Conservation (phyloP, 2,888 invertebrate genomes). For the Eilema griseolum region DNA sequence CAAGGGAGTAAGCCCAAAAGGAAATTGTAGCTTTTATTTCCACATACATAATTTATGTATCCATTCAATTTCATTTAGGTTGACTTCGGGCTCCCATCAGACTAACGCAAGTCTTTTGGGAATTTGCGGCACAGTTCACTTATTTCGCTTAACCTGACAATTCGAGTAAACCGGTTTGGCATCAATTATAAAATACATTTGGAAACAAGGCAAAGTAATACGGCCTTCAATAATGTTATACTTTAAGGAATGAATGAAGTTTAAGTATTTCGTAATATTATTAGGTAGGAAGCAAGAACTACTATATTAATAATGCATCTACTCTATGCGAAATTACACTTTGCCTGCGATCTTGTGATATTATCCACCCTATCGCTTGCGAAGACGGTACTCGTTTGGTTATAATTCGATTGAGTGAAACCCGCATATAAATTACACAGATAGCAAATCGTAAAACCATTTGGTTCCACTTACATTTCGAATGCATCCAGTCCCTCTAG, state of each 20-base stretch:
- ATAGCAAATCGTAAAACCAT: not conserved
- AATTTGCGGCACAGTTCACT: not conserved
- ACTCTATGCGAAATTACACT: no score
- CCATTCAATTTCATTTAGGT: slow-evolving; percentile 39
- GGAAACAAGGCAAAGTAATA: not conserved
- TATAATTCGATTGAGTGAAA: not conserved
- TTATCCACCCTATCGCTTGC: not conserved
- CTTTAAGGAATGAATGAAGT: no score
- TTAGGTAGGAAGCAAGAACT: no score
- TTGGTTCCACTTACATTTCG: no score
- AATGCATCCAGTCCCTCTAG: no score
- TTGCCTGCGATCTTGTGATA: no score
- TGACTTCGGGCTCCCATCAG: slow-evolving; percentile 26
- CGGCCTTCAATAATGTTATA: not conserved
- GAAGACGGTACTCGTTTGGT: not conserved
- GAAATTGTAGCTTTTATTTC: slow-evolving; percentile 22
- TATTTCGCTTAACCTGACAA: not conserved
- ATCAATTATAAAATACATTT: not conserved
- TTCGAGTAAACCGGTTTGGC: not conserved
- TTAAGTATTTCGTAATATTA: no score
- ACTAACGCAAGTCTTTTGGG: slow-evolving; percentile 12
- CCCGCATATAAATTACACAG: not conserved
- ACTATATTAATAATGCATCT: no score
- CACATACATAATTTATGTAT: slow-evolving; percentile 38
- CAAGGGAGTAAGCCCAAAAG: not conserved